These are phyloP conservation scores for Drosophila anomalipes DNA, from an alignment of 2,888 invertebrate genomes.

Conservation along the genomic window DNA sequence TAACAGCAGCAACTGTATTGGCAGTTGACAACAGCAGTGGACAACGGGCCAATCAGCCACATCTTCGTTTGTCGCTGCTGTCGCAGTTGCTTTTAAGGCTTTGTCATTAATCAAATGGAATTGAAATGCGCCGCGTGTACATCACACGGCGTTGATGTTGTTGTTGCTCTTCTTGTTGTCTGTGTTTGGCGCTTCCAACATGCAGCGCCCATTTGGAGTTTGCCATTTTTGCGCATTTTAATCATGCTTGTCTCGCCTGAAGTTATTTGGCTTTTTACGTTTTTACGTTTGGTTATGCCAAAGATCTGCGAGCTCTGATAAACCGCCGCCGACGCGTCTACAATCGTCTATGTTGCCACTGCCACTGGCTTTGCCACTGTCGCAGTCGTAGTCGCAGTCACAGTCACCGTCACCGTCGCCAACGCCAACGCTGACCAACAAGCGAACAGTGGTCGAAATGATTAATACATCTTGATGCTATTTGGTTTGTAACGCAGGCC, in stretches of 20 bases:
- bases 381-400: slow-evolving; percentile 1
- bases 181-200: slow-evolving; percentile 63
- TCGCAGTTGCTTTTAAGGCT: slow-evolving; percentile 75
- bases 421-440: slow-evolving; percentile 39
- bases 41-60: slow-evolving; percentile 76
- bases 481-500: slow-evolving; percentile 75
- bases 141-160: slow-evolving; percentile 65
- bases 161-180: slow-evolving; percentile 40
- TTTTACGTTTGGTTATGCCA: slow-evolving; percentile 65
- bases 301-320: slow-evolving; percentile 69
- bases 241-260: slow-evolving; percentile 78
- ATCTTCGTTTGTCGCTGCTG: slow-evolving; percentile 66
- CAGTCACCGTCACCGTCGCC: background rate
- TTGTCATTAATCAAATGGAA: slow-evolving; percentile 81
- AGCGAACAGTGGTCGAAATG: slow-evolving; percentile 65
- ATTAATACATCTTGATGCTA: slow-evolving; percentile 82
- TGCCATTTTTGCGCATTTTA: slow-evolving; percentile 79
- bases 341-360: slow-evolving; percentile 35
- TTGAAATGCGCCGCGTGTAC: slow-evolving; percentile 81
- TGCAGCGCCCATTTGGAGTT: slow-evolving; percentile 80
- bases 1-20: slow-evolving; percentile 39
- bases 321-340: slow-evolving; percentile 53
- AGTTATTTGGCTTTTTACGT: slow-evolving; percentile 75
- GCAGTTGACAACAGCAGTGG: slow-evolving; percentile 52
- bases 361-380: slow-evolving; percentile 22